Evolutionary conservation across 1,140 invertebrate genomes (phyloP), one percentile per base, ranked within the genome.

Genomic region (Leptinotarsa lineolata): DNA sequence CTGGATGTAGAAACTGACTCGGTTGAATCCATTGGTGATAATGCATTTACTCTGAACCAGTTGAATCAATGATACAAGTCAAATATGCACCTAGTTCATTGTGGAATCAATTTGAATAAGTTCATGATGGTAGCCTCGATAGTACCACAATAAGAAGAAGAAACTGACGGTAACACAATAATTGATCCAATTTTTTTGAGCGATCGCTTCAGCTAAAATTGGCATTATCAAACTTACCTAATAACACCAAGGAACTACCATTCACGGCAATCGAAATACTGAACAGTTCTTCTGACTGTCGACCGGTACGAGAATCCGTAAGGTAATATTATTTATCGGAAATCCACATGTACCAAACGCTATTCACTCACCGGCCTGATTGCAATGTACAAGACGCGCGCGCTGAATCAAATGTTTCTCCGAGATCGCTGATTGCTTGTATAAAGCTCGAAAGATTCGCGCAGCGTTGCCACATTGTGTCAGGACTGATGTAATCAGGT

Each of bases 391-490:
- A 58, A 71, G 71, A 75, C 79, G 76, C 76, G 73, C 79, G 78
- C 80, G 77, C 72, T 71, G 74, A 72, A 71, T 77, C 74, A 74
- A 79, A 80, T 80, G 77, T 68, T 46, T 54, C 30, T 68, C 69
- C 59, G 70, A 70, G 68, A 69, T 67, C 63, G 22, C 65, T 0
- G 48, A 68, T 39, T 22, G 65, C 65, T 73, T 59, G 65, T 67
- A 24, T 65, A 58, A 65, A 73, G 64, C 66, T 54, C 39, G 48
- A 20, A 39, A 65, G 63, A 76, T 46, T 60, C 46, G 30, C 63
- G 73, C 67, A 65, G 61, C 54, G 67, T 30, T 58, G 46, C 68
- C 46, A 59, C 69, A 74, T 70, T 54, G 45, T 54, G 30, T 39
- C 30, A 39, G 30, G 30, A 39, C 30, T 0, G 30, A 1, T 8